Base-by-base conservation (phyloP, 2,797 vertebrate genomes). In the Anomalospiza imberbis region DNA sequence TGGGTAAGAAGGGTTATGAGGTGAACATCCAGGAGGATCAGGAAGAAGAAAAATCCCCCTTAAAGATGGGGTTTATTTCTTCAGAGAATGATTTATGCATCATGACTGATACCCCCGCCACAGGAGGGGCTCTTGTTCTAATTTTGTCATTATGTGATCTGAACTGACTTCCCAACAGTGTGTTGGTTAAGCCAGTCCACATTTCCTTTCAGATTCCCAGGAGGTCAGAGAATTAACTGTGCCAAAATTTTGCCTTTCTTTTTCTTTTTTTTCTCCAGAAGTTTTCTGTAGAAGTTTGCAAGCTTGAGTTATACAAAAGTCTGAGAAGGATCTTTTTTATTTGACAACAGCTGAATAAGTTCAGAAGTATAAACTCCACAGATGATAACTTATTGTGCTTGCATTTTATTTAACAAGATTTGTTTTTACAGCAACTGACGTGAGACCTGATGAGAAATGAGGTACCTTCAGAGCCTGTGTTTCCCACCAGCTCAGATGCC, bases 401-500 rank as follows among this genome's bases (percentile, higher is more conserved):
- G 22, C 7, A 34, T 71, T 91, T 88, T 87, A 58, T 75, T 93
- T 61, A 77, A 45, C 44, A 51, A 55, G 50, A 57, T 50, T 44
- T 51, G 78, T 75, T 53, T 79, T 91, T 91, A 91, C 85, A 88
- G 87, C 85, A 93, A 81, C 82, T 96, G 86, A 93, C n/a, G 1
- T 72, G 85, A 82, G n/a, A 31, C 65, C 62, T 94, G 75, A 95
- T 96, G 84, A 95, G 90, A 89, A 68, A 63, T 94, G 94, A 96
- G 38, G 36, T 58, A 61, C 88, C 44, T 88, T 85, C 91, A 71
- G 18, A 75, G 67, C 38, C 61, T 93, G 88, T 80, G n/a, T 88
- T 95, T 70, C 15, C 90, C 61, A 94, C 95, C 57, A 83, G 76
- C 91, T 97, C 96, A 92, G 50, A 91, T 85, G 95, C 86, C 95